Evolutionary conservation across 2,888 invertebrate species (phyloP).

Genomic region (Junonia oenone): DNA sequence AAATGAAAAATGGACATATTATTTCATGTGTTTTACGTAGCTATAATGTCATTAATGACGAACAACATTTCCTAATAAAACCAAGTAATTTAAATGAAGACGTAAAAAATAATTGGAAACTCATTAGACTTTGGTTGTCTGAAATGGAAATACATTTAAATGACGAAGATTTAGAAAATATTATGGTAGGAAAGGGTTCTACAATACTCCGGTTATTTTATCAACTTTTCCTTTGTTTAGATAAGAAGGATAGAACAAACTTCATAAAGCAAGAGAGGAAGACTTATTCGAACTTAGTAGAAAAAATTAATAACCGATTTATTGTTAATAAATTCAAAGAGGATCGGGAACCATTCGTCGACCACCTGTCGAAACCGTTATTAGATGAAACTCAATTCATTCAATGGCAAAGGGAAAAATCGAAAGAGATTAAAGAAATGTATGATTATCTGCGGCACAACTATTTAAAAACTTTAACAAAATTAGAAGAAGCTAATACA

Average conservation of each 20-base stretch:
- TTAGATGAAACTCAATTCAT: constrained; percentile 69
- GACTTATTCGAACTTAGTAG: constrained; percentile 58
- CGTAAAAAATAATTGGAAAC: constrained; percentile 72
- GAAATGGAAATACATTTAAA: constrained; percentile 66
- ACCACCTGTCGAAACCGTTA: constrained; percentile 65
- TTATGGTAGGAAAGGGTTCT: constrained; percentile 72
- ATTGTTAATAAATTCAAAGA: constrained; percentile 52
- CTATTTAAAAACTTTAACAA: constrained; percentile 57
- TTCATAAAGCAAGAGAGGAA: constrained; percentile 72
- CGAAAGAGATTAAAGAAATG: constrained; percentile 60
- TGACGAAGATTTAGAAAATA: constrained; percentile 61
- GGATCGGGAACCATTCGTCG: constrained; percentile 50
- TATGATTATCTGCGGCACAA: constrained; percentile 60
- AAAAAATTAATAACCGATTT: constrained; percentile 60
- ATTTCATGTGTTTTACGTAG: constrained; percentile 77
- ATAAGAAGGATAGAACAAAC: constrained; percentile 76
- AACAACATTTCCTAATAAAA: constrained; percentile 71
- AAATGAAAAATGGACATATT: constrained; percentile 79
- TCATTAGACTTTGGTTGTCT: constrained; percentile 73
- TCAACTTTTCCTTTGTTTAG: constrained; percentile 80
- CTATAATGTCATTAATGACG: constrained; percentile 79
- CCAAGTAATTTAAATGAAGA: constrained; percentile 55
- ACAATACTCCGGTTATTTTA: constrained; percentile 79
- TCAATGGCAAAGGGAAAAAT: constrained; percentile 79
- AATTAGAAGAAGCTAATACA: constrained; percentile 49